Evolutionary conservation across 1,140 invertebrate species (phyloP), one percentile per base, ranked within the genome.

Genomic region (Semibalanus balanoides): DNA sequence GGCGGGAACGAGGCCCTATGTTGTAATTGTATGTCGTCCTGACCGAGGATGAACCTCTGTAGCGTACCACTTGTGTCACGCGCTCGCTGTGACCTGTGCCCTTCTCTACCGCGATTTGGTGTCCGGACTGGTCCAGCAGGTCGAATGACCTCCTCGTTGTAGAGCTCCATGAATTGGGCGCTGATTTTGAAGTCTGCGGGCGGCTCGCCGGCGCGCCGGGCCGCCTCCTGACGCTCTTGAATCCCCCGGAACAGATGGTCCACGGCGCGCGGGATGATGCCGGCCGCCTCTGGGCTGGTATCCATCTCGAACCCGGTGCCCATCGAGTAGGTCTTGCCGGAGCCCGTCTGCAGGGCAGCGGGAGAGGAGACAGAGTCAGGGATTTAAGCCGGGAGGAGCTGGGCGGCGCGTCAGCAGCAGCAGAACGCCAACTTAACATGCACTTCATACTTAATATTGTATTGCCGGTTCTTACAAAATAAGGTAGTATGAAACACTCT

Each of bases 321-420:
- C 97, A 99, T 99, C 0, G 96, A 96, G 83, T 96, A 98, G 0
- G 97, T 99, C 87, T 99, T 99, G 0, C 97, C 97, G 30, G 93
- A 95, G 0, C 95, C 95, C 73, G 95, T 98, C 89, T 96, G 82
- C n/a, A n/a, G n/a, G n/a, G n/a, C n/a, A n/a, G n/a, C 35, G 51
- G 51, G 22, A 64, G 51, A 64, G 51, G 22, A 25, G 35, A 40
- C 5, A 17, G 17, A 17, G 35, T 40, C 17, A n/a, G n/a, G n/a
- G n/a, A n/a, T n/a, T n/a, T n/a, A n/a, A n/a, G n/a, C n/a, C n/a
- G n/a, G n/a, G n/a, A n/a, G n/a, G n/a, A n/a, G n/a, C n/a, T n/a
- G n/a, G n/a, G n/a, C n/a, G n/a, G n/a, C n/a, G n/a, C n/a, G n/a
- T n/a, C n/a, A n/a, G n/a, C n/a, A n/a, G n/a, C n/a, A n/a, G n/a